These are phyloP conservation scores for Tachysurus fulvidraco DNA, from an alignment of 2,113 vertebrate genomes.

Conservation along the genomic window DNA sequence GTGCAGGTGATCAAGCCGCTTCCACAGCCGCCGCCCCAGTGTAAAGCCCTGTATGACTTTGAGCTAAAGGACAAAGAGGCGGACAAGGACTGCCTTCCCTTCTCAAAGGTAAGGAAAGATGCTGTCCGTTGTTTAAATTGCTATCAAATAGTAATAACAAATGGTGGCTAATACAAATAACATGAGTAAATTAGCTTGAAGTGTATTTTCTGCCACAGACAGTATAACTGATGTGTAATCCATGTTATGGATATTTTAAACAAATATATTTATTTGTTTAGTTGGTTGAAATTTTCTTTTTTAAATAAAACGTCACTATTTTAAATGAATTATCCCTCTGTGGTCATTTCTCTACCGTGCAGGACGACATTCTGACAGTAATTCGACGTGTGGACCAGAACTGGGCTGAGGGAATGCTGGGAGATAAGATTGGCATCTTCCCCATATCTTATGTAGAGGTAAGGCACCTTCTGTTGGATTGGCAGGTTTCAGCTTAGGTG, in stretches of 20 bases:
- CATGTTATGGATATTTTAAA: background rate
- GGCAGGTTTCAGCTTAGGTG: background rate
- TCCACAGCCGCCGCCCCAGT: constrained; percentile 96
- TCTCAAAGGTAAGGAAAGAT: constrained; percentile 85
- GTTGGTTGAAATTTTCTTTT: background rate
- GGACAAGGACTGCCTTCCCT: constrained; percentile 97
- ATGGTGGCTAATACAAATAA: background rate
- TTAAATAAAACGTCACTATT: background rate
- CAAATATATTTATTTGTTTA: background rate
- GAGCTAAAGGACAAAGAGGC: constrained; percentile 99
- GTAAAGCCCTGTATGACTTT: constrained; percentile 98
- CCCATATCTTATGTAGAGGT: constrained; percentile 99
- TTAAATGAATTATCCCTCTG: background rate
- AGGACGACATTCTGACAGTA: constrained; percentile 97
- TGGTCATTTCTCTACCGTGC: background rate
- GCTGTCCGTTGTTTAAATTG: no score
- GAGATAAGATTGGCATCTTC: constrained; percentile 99
- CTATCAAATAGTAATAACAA: no score
- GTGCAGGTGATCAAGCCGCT: constrained; percentile 98
- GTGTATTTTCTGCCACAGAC: background rate
- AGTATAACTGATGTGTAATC: background rate
- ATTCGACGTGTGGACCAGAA: constrained; percentile 98
- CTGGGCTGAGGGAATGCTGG: constrained; percentile 99
- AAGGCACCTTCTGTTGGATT: constrained; percentile 54
- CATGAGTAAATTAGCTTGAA: background rate